A percentile compares a stretch with the other conserved stretches of the same genome.
Conservation (phyloP, 2,797 vertebrate genomes). For the Poeciliopsis infans region DNA sequence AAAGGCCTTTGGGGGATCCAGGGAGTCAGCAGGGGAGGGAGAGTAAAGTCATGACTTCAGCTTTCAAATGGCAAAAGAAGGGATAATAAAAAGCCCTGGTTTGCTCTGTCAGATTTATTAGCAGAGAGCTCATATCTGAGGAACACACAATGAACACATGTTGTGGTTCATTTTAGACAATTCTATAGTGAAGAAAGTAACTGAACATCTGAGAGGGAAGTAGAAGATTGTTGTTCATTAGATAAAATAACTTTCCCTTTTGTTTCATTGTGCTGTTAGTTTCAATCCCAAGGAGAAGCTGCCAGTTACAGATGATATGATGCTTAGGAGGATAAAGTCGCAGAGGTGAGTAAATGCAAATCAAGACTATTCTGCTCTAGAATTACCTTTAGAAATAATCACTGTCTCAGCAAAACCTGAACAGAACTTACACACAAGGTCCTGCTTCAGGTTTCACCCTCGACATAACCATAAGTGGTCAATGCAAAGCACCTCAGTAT, state of each 20-base stretch:
- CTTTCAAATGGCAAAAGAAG: slow-evolving; percentile 42
- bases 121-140: slow-evolving; percentile 29
- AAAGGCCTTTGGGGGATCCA: slow-evolving; percentile 63
- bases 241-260: not conserved
- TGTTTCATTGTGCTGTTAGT: not conserved
- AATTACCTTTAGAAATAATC: not conserved
- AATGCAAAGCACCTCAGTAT: too few relatives aligned
- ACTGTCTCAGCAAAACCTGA: not conserved
- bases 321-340: slow-evolving; percentile 11
- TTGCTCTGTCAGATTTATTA: slow-evolving; percentile 37
- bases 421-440: not conserved
- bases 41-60: slow-evolving; percentile 46
- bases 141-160: slow-evolving; percentile 16
- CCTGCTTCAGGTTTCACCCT: too few relatives aligned
- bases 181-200: not conserved
- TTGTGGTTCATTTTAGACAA: not conserved
- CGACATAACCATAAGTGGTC: too few relatives aligned
- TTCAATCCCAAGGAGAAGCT: not conserved
- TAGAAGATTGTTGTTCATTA: not conserved
- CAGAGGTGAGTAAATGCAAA: slow-evolving; percentile 54
- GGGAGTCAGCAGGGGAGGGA: slow-evolving; percentile 20
- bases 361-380: not conserved
- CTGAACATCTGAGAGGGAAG: not conserved
- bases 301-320: slow-evolving; percentile 40
- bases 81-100: slow-evolving; percentile 50